A percentile compares a stretch with the other conserved stretches of the same genome.
These are phyloP conservation scores for Drosophila kambysellisi DNA, from an alignment of 2,888 invertebrate species.

Conservation along the genomic window DNA sequence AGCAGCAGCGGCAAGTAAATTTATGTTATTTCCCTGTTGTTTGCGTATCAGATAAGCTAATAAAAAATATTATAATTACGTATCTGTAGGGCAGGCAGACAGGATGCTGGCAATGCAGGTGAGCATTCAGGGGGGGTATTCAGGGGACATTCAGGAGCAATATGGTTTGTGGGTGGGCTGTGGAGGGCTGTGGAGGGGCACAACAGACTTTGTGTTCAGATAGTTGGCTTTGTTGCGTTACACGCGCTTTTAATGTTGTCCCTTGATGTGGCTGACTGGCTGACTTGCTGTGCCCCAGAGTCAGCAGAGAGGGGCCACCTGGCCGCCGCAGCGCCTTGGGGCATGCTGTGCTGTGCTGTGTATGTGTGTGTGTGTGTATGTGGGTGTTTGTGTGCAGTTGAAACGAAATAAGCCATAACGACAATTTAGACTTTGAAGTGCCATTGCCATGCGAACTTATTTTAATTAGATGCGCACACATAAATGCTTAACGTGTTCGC, in stretches of 20 bases:
- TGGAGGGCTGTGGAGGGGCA: neutral
- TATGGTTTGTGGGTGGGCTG: constrained; percentile 3
- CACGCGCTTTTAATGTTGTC: constrained; percentile 59
- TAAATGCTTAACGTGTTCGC: constrained; percentile 73
- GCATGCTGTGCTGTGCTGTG: constrained; percentile 1
- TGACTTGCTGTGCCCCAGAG: constrained; percentile 6
- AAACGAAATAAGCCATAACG: constrained; percentile 77
- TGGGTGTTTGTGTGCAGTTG: constrained; percentile 38
- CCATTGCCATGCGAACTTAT: constrained; percentile 79
- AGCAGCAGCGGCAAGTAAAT: constrained; percentile 64
- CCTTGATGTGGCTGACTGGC: constrained; percentile 49
- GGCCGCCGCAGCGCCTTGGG: constrained; percentile 54
- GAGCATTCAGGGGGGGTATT: neutral
- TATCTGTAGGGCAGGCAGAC: constrained; percentile 62
- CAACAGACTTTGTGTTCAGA: constrained; percentile 35
- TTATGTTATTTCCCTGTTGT: constrained; percentile 83
- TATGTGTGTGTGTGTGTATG: constrained; percentile 6
- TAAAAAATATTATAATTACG: constrained; percentile 85
- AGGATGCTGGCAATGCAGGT: constrained; percentile 42
- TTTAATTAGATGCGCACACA: constrained; percentile 78
- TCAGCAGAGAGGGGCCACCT: constrained; percentile 23
- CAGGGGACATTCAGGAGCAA: neutral
- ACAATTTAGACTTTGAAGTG: constrained; percentile 81
- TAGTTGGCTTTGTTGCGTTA: constrained; percentile 43
- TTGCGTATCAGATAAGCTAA: constrained; percentile 84